Evolutionary conservation across 1,140 invertebrate species (phyloP), one percentile per base, ranked within the genome.

Genomic region (Palaemon carinicauda): DNA sequence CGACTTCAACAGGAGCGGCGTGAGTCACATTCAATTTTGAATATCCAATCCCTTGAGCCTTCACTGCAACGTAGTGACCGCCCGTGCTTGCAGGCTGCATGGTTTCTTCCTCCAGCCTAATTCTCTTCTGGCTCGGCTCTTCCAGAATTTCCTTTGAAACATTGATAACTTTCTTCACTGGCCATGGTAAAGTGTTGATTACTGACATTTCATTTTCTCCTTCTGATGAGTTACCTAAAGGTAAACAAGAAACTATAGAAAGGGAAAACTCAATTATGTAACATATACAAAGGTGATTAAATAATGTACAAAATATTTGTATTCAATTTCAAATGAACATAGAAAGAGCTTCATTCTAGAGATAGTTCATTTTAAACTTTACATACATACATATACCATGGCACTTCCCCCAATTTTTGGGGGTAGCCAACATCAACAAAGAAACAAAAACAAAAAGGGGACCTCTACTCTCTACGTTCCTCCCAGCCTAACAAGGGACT

Each of bases 141-240:
- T 83, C 71, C 3, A 7, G 24, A 19, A 14, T 53, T 17, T 81
- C 60, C 12, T 83, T 73, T 7, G 56, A 41, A 21, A 83, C 27
- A 12, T 12, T 41, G 52, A 83, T 14, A 27, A 83, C 73, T 21
- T 83, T 51, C n/a, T 41, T 29, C 19, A 83, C 71, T 17, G 41
- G 50, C 81, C 81, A 83, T n/a, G 81, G 81, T 1, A 83, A 56
- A 21, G 81, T 83, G 73, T 83, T 83, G 10, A 83, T n/a, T 24
- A 77, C 73, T 4, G 73, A 52, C 51, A 75, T 56, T 4, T 41
- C 73, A 52, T 52, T 53, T 29, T 60, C 21, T 54, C 65, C 17
- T 41, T 56, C 65, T 54, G 29, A 15, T 74, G 52, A 29, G 24
- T 54, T 24, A 41, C 65, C 17, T 56, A 77, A 33, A 41, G n/a